These are phyloP conservation scores for Micromesistius poutassou DNA, from an alignment of 2,797 vertebrate species.

Conservation along the genomic window DNA sequence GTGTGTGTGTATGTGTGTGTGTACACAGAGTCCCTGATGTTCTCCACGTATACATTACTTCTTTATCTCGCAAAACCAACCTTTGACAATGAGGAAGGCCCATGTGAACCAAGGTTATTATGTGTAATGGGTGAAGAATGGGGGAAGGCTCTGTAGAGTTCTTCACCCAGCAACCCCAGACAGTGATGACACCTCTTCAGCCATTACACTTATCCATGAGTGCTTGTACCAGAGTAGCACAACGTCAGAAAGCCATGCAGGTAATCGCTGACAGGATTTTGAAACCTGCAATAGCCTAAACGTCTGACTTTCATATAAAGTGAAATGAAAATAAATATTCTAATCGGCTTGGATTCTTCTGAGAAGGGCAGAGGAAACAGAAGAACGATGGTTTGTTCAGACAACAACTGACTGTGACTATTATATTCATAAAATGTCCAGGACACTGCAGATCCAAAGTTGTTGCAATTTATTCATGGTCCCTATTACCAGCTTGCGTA, in stretches of 20 bases:
- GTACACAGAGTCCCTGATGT: no score
- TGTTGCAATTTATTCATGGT: conserved; percentile 23
- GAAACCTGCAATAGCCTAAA: conserved; percentile 25
- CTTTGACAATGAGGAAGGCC: conserved; percentile 1
- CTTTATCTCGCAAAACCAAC: neutral
- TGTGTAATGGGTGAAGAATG: conserved; percentile 33
- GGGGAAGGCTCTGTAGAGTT: conserved; percentile 56
- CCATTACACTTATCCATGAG: conserved; percentile 50
- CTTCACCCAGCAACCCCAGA: conserved; percentile 51
- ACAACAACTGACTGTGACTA: neutral
- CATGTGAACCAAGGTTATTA: neutral
- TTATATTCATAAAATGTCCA: neutral
- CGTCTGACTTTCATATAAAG: neutral
- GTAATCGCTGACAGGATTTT: conserved; percentile 23
- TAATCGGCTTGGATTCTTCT: neutral
- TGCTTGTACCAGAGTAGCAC: conserved; percentile 38
- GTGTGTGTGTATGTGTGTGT: no score
- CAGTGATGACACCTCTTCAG: conserved; percentile 55
- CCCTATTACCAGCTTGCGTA: conserved; percentile 13
- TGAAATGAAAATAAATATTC: neutral
- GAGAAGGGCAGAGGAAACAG: neutral
- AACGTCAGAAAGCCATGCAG: conserved; percentile 29
- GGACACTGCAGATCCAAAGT: conserved; percentile 21
- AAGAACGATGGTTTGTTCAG: neutral
- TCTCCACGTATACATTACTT: neutral